A percentile compares a stretch with the other conserved stretches of the same genome.
Conservation (phyloP, 1,140 invertebrate genomes). For the Pogonognathellus flavescens region DNA sequence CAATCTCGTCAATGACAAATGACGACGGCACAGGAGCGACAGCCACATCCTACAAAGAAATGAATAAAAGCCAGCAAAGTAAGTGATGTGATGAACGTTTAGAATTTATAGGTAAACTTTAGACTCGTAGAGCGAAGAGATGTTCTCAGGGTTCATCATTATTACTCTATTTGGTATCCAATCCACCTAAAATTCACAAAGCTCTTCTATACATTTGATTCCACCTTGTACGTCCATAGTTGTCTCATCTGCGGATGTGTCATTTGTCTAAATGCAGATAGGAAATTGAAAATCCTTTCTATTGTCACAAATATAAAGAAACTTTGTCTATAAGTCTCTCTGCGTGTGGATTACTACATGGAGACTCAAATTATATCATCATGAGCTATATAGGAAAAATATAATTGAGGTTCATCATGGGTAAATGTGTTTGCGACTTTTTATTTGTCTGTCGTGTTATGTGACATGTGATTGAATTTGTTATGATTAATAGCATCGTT, state of each 20-base stretch:
- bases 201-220: background rate
- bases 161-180: too few species aligned
- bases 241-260: constrained; percentile 1
- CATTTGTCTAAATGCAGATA: background rate
- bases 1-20: constrained; percentile 46
- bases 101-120: too few species aligned
- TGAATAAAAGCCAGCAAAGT: constrained; percentile 28
- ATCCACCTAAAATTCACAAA: too few species aligned
- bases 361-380: too few species aligned
- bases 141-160: too few species aligned
- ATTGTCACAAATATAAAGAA: background rate
- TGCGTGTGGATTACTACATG: too few species aligned
- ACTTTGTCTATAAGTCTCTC: background rate
- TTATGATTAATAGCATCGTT: too few species aligned
- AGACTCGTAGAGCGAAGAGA: too few species aligned
- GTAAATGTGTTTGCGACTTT: too few species aligned
- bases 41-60: constrained; percentile 41
- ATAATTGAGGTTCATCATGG: background rate
- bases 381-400: too few species aligned
- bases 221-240: background rate
- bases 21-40: constrained; percentile 20
- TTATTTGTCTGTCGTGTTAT: too few species aligned
- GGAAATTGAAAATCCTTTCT: background rate
- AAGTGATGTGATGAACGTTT: constrained; percentile 11
- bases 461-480: too few species aligned